Conservation (phyloP, 2,113 vertebrate genomes). For the Falcunculus frontatus region DNA sequence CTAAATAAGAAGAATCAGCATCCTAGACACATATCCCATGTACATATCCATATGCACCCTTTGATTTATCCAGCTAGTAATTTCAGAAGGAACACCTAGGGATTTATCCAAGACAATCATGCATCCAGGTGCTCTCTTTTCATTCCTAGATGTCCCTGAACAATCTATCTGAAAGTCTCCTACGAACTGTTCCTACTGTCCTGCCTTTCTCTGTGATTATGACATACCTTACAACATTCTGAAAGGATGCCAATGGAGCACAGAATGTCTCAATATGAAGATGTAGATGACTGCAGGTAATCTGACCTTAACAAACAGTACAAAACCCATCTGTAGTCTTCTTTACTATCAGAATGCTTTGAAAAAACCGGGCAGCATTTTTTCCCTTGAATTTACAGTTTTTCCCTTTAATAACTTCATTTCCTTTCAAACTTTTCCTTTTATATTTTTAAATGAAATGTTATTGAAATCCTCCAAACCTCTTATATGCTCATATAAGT, state of each 20-base stretch:
- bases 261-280: background rate
- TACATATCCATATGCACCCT: background rate
- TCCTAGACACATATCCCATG: rapidly evolving
- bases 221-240: background rate
- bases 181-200: background rate
- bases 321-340: background rate
- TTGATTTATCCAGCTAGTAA: background rate
- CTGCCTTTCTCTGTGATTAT: background rate
- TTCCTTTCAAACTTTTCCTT: background rate
- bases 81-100: background rate
- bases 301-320: background rate
- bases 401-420: background rate
- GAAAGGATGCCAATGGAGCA: background rate
- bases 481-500: background rate
- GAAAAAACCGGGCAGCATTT: background rate
- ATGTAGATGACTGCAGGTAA: background rate
- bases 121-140: background rate
- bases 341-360: background rate
- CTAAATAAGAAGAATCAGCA: background rate
- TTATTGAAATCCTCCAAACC: background rate
- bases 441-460: background rate
- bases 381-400: background rate
- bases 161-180: background rate
- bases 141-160: background rate
- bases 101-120: background rate